Conservation (phyloP, 2,888 invertebrate genomes). For the Leucophenga maculata region DNA sequence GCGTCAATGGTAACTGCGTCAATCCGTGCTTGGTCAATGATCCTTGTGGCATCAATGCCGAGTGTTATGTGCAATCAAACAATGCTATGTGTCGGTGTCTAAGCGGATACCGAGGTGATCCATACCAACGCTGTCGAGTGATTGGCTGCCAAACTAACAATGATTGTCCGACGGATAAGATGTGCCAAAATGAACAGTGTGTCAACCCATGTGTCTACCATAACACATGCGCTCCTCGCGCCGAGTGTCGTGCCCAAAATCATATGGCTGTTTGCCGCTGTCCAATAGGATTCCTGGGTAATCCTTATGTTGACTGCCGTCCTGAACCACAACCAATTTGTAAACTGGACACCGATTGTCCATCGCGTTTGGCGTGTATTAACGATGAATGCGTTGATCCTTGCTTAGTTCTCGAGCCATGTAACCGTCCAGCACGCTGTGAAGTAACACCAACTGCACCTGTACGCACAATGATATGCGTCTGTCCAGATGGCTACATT, state of each 20-base stretch:
- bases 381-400: slow-evolving; percentile 88
- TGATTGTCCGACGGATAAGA: slow-evolving; percentile 88
- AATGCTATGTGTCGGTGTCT: slow-evolving; percentile 85
- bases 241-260: slow-evolving; percentile 85
- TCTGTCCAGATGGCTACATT: slow-evolving; percentile 90
- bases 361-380: slow-evolving; percentile 84
- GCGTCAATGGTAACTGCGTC: slow-evolving; percentile 87
- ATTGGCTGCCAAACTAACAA: slow-evolving; percentile 89
- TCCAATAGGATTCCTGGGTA: slow-evolving; percentile 82
- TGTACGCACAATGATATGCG: slow-evolving; percentile 90
- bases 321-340: slow-evolving; percentile 84
- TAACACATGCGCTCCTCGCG: slow-evolving; percentile 83
- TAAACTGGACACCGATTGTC: slow-evolving; percentile 86
- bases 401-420: slow-evolving; percentile 84
- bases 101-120: slow-evolving; percentile 86
- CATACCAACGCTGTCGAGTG: slow-evolving; percentile 81
- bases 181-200: slow-evolving; percentile 89
- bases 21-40: slow-evolving; percentile 87
- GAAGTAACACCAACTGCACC: slow-evolving; percentile 86
- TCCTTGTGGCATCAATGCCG: slow-evolving; percentile 86
- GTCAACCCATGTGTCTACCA: slow-evolving; percentile 86
- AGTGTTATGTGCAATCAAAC: slow-evolving; percentile 83
- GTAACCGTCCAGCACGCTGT: slow-evolving; percentile 85
- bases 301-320: slow-evolving; percentile 86
- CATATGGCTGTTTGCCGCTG: slow-evolving; percentile 91